Base-by-base conservation (phyloP, 1,140 invertebrate genomes). In the Solenopsis fugax region DNA sequence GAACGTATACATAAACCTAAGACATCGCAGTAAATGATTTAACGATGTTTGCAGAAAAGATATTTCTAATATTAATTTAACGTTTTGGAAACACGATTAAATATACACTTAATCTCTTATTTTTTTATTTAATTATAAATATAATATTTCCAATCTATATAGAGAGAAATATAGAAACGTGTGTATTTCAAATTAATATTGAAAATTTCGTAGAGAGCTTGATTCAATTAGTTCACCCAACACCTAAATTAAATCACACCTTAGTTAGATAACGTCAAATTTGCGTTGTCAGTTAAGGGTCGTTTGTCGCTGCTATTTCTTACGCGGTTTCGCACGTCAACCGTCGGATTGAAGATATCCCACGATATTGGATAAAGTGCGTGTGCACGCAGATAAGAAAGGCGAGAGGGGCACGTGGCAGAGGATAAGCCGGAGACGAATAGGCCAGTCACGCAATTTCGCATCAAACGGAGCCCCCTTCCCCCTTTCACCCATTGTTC, bases 391-490 rank as follows among this genome's bases (percentile, higher is more conserved):
- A 91, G 91, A 91, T 91, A 91, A 91, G 90, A 80, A 85, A 87
- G 78, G 60, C 64, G 71, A 65, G 87, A 72, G 52, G 77, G 65
- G 72, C 88, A 87, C 89, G 88, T 86, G 85, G 84, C 81, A 52
- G 75, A 86, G 87, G 88, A 91, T 91, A 91, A 91, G 88, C 88
- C 81, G 77, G 86, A 91, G 84, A 91, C 88, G 88, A 91, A 91
- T 91, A 86, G 84, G 58, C 84, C 80, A 90, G 90, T 89, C 91
- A 91, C 90, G 91, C 90, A 91, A 91, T 91, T 90, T 86, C 86
- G 37, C 88, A 72, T 91, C 90, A 81, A 87, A 90, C 85, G 84
- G 37, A 80, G 37, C 18, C 12, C 52, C 58, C n/a, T 13, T 65
- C 4, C 41, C 29, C 29, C 29, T 9, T 45, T 5, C 7, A 37